Evolutionary conservation across 2,888 invertebrate genomes (phyloP).

Genomic region (Cataglyphis altisquamis): DNA sequence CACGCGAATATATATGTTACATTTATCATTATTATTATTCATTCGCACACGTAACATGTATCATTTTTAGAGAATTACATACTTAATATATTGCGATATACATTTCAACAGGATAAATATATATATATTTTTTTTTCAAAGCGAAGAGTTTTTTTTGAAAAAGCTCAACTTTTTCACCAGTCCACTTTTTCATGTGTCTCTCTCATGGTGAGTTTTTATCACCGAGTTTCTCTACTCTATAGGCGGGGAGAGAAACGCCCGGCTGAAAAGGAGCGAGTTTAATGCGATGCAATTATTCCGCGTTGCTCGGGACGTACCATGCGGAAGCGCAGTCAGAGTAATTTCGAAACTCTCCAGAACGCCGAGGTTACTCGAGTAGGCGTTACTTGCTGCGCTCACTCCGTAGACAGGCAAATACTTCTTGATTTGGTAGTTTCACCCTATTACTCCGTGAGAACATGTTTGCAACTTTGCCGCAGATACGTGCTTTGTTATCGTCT

Average conservation of each 20-base stretch:
- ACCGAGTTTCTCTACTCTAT: neutral
- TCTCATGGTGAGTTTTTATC: constrained; percentile 31
- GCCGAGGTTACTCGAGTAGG: constrained; percentile 70
- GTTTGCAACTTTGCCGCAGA: constrained; percentile 63
- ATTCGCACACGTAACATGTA: neutral
- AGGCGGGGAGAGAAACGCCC: neutral
- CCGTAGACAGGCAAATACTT: constrained; percentile 56
- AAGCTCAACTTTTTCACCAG: constrained; percentile 12
- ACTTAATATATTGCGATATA: neutral
- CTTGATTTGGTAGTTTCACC: constrained; percentile 66
- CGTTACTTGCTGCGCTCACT: constrained; percentile 66
- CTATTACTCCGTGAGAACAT: constrained; percentile 58
- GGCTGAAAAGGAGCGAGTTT: constrained; percentile 41
- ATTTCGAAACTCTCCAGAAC: constrained; percentile 72
- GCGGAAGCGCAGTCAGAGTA: constrained; percentile 65
- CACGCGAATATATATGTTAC: neutral
- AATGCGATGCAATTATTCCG: constrained; percentile 57
- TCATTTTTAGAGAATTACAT: neutral
- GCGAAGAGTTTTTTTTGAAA: constrained; percentile 8
- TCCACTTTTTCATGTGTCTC: constrained; percentile 1
- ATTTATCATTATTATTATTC: constrained; percentile 13
- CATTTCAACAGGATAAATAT: neutral
- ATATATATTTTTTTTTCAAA: constrained; percentile 5
- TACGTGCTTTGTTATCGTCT: constrained; percentile 61
- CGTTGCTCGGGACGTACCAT: constrained; percentile 58